Conservation (phyloP, 1,140 invertebrate species). For the Cataglyphis hispanica region DNA sequence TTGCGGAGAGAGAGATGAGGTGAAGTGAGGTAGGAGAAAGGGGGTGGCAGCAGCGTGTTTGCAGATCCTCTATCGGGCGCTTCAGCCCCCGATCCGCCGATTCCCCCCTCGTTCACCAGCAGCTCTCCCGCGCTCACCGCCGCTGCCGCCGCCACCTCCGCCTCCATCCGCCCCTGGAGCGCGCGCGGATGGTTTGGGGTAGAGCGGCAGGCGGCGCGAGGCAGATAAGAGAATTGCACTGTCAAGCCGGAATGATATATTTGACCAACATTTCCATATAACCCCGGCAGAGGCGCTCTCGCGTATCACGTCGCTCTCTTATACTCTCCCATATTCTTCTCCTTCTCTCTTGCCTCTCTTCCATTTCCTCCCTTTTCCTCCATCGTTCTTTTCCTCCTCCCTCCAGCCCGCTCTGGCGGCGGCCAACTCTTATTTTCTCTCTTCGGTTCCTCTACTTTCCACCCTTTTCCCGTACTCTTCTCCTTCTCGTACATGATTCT, state of each 20-base stretch:
- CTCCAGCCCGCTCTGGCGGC: conserved; percentile 5
- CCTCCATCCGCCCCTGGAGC: conserved; percentile 79
- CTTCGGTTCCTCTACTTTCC: conserved; percentile 61
- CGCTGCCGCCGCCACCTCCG: conserved; percentile 81
- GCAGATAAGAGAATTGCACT: conserved; percentile 95
- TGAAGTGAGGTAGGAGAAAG: conserved; percentile 66
- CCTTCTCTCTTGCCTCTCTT: conserved; percentile 45
- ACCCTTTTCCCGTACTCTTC: conserved; percentile 68
- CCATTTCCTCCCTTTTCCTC: conserved; percentile 54
- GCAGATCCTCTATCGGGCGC: conserved; percentile 86
- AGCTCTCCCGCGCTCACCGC: conserved; percentile 74
- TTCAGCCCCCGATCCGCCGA: conserved; percentile 78
- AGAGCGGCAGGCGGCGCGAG: conserved; percentile 81
- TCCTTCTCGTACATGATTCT: conserved; percentile 25
- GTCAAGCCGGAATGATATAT: conserved; percentile 95
- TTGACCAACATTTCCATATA: conserved; percentile 94
- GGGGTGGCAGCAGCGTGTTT: conserved; percentile 82
- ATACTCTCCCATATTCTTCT: conserved; percentile 73
- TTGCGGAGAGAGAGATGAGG: conserved; percentile 44
- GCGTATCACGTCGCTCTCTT: conserved; percentile 79
- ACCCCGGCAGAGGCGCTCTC: conserved; percentile 84
- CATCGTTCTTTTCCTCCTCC: conserved; percentile 17
- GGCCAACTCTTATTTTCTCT: conserved; percentile 56
- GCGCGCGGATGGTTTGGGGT: conserved; percentile 81
- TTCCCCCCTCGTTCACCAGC: conserved; percentile 65